Conservation (phyloP, 2,797 vertebrate species). For the Chromobotia macracanthus region DNA sequence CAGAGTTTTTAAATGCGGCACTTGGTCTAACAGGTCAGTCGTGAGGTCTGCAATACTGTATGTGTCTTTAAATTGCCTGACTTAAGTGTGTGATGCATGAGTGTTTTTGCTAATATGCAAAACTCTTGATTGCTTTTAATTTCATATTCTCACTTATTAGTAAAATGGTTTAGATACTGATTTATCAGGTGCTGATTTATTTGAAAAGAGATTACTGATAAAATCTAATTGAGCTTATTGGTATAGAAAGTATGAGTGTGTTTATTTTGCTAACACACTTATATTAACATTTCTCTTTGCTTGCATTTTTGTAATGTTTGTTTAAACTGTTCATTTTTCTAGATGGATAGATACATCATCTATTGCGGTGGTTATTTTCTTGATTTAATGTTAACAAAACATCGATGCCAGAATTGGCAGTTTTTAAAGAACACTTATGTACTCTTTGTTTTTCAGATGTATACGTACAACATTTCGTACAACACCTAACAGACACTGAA, state of each 20-base stretch:
- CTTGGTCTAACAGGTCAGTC: constrained; percentile 2
- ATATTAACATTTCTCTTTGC: constrained; percentile 20
- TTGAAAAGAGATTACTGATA: background rate
- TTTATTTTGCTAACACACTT: background rate
- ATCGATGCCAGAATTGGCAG: background rate
- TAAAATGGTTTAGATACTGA: constrained; percentile 13
- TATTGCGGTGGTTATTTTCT: constrained; percentile 4
- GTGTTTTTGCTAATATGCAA: constrained; percentile 18
- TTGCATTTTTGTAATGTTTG: background rate
- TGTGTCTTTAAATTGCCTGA: constrained; percentile 10
- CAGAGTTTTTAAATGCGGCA: background rate
- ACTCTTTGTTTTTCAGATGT: background rate
- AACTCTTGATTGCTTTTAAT: constrained; percentile 15
- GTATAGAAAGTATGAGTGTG: background rate
- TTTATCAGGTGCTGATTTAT: constrained; percentile 11
- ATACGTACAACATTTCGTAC: background rate
- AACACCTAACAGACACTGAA: constrained; percentile 1
- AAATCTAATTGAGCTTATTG: background rate
- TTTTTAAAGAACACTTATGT: background rate
- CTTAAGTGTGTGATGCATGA: constrained; percentile 17
- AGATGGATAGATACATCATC: background rate
- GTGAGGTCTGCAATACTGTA: constrained; percentile 11
- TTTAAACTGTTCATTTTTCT: constrained; percentile 5
- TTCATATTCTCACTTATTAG: too few relatives aligned
- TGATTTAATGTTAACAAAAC: constrained; percentile 14